phyloP scores from a whole-genome alignment of 1,140 invertebrate species.

The Trichonephila clavata region DNA sequence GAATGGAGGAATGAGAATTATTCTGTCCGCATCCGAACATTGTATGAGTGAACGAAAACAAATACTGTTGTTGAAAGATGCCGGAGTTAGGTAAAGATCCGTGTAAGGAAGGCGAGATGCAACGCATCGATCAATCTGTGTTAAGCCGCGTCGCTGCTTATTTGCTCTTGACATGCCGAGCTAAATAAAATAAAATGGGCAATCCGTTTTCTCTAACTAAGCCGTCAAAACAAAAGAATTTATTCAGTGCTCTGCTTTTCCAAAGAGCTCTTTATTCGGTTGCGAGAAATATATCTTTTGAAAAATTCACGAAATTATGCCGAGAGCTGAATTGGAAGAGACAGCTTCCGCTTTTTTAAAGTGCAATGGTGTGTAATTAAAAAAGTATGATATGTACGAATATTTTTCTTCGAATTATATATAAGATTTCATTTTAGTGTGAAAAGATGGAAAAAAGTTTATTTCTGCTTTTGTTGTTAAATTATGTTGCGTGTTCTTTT shows the following conservation, averaged over 20 bases:
- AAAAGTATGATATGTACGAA: background rate
- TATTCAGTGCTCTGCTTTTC: slow-evolving; percentile 24
- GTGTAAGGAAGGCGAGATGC: background rate
- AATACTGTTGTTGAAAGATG: slow-evolving; percentile 60
- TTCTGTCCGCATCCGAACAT: background rate
- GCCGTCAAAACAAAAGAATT: slow-evolving; percentile 38
- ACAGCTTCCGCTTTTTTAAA: background rate
- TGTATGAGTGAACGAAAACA: slow-evolving; percentile 42
- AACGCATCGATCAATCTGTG: slow-evolving; percentile 65
- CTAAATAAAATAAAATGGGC: slow-evolving; percentile 65
- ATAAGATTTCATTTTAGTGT: no score
- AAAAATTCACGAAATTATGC: background rate
- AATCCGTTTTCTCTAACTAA: slow-evolving; percentile 47
- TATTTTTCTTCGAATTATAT: background rate
- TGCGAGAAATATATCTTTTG: slow-evolving; percentile 5
- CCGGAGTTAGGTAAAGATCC: slow-evolving; percentile 51
- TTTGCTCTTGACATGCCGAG: slow-evolving; percentile 58
- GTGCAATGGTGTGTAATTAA: background rate
- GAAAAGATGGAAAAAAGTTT: no score
- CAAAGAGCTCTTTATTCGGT: slow-evolving; percentile 18
- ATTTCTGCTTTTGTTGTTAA: no score
- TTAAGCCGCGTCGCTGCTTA: slow-evolving; percentile 53
- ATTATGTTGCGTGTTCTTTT: no score
- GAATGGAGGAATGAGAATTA: background rate
- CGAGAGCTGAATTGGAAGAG: background rate